Conservation (phyloP, 2,113 vertebrate species). For the Gavia stellata region DNA sequence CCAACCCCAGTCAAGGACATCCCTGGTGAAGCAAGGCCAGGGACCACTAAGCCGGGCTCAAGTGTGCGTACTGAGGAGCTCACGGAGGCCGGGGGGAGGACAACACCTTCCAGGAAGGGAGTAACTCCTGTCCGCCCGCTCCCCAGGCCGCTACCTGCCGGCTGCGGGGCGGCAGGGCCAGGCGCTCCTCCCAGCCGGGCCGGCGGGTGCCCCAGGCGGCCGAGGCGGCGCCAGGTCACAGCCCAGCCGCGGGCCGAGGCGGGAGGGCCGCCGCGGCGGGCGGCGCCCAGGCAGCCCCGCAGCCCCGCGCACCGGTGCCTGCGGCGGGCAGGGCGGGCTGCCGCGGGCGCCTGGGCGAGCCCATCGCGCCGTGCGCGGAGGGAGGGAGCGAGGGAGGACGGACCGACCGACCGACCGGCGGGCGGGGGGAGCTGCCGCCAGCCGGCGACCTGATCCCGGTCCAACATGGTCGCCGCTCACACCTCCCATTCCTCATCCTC, state of each 20-base stretch:
- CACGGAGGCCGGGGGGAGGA: background rate
- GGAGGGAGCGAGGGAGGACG: background rate
- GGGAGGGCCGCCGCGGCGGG: background rate
- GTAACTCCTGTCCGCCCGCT: background rate
- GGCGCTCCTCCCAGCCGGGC: background rate
- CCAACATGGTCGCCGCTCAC: slow-evolving; percentile 91
- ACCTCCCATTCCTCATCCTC: slow-evolving; percentile 84
- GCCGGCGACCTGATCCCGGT: slow-evolving; percentile 46
- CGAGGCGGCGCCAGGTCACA: background rate
- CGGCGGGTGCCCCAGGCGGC: background rate
- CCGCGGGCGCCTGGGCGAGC: background rate
- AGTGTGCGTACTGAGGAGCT: background rate
- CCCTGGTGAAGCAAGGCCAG: background rate
- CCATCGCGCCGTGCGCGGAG: background rate
- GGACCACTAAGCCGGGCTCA: background rate
- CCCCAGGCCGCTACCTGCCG: background rate
- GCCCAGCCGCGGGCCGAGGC: background rate
- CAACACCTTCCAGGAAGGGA: background rate
- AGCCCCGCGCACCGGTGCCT: background rate
- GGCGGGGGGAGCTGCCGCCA: background rate
- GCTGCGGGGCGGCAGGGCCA: background rate
- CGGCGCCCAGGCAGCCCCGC: background rate
- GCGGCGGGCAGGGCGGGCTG: background rate
- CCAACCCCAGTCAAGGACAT: background rate
- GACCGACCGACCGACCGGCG: background rate